Percentiles rank a stretch among this genome's conserved stretches.
These are phyloP conservation scores for Cairina moschata DNA, from an alignment of 2,113 vertebrate species.

Conservation along the genomic window DNA sequence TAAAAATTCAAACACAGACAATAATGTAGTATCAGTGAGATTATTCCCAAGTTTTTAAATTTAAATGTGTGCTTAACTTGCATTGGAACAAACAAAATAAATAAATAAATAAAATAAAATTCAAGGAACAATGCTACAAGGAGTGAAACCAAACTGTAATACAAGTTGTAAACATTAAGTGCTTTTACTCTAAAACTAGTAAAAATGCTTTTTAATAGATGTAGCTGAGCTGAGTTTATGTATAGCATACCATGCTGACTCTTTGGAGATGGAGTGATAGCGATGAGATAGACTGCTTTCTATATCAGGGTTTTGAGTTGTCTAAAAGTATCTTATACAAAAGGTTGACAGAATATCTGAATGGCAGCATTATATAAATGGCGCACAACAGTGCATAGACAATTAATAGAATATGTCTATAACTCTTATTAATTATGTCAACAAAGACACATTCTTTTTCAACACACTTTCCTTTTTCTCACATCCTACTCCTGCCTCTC, in stretches of 20 bases:
- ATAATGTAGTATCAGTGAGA: neutral
- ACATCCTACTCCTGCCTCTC: neutral
- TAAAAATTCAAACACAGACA: neutral
- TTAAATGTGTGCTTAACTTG: neutral
- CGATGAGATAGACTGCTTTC: neutral
- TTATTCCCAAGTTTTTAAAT: neutral
- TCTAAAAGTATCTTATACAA: neutral
- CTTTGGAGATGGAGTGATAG: neutral
- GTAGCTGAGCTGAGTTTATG: neutral
- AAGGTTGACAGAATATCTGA: neutral
- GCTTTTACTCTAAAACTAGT: neutral
- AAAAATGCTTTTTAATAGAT: neutral
- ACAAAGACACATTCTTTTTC: neutral
- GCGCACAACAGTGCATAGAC: neutral
- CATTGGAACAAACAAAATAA: neutral
- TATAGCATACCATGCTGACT: neutral
- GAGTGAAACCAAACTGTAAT: neutral
- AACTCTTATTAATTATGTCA: constrained; percentile 27
- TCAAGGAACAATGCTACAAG: neutral
- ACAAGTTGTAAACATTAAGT: neutral
- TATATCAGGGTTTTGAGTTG: neutral
- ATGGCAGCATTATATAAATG: neutral
- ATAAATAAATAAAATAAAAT: neutral
- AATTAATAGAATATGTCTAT: constrained; percentile 38
- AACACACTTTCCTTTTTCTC: neutral